A percentile compares a stretch with the other conserved stretches of the same genome.
Conservation (phyloP, 2,797 vertebrate species). For the Acipenser ruthenus region DNA sequence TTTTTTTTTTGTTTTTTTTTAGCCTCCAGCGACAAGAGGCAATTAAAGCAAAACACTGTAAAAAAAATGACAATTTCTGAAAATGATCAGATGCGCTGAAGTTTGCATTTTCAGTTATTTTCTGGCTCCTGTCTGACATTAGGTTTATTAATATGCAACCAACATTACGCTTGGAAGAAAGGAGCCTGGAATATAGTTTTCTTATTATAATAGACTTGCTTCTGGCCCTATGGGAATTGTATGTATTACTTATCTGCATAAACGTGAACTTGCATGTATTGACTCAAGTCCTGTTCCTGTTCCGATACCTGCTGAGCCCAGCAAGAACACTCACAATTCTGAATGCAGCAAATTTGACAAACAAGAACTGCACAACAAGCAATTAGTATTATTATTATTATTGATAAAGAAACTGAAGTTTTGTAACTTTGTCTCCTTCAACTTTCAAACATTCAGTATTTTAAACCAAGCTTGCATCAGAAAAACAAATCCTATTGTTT, state of each 20-base stretch:
- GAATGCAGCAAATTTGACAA: constrained; percentile 7
- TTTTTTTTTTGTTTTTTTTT: constrained; percentile 22
- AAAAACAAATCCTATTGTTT: too few relatives aligned
- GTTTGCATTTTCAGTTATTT: constrained; percentile 67
- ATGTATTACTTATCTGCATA: constrained; percentile 78
- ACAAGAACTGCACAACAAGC: not conserved
- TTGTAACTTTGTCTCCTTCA: too few relatives aligned
- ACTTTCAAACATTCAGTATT: too few relatives aligned
- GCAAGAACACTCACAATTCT: constrained; percentile 32
- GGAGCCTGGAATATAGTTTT: constrained; percentile 75
- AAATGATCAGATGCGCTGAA: constrained; percentile 66
- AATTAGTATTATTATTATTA: too few relatives aligned
- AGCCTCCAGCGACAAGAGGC: constrained; percentile 56
- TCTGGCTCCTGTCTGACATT: constrained; percentile 66
- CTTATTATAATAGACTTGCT: constrained; percentile 82
- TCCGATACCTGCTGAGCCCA: constrained; percentile 57
- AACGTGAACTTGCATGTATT: constrained; percentile 88
- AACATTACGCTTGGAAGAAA: constrained; percentile 74
- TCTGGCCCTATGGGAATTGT: constrained; percentile 71
- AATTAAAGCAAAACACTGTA: constrained; percentile 58
- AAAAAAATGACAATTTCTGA: constrained; percentile 56
- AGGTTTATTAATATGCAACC: constrained; percentile 82
- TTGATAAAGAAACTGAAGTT: too few relatives aligned
- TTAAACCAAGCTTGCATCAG: too few relatives aligned
- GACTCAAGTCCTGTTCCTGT: constrained; percentile 47